phyloP scores from a whole-genome alignment of 1,140 invertebrate genomes.

The Thereuonema tuberculata region DNA sequence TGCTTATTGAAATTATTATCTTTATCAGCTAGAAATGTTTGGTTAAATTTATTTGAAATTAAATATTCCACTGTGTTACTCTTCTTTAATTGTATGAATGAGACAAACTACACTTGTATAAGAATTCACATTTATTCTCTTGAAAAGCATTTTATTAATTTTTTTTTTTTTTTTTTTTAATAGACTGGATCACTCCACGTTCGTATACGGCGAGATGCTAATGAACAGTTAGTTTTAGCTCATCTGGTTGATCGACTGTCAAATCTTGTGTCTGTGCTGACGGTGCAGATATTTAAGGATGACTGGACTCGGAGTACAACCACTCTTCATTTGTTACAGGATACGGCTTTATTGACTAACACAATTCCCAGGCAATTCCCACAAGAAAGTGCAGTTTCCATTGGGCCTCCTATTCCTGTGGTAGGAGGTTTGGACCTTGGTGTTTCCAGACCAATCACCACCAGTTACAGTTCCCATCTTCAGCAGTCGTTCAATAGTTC shows the following conservation, averaged over 20 bases:
- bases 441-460: neutral
- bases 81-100: neutral
- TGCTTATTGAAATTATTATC: too few species aligned
- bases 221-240: constrained; percentile 47
- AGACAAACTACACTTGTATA: constrained; percentile 18
- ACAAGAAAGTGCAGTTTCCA: neutral
- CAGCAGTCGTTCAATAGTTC: neutral
- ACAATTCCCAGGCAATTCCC: neutral
- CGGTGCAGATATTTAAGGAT: constrained; percentile 44
- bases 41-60: too few species aligned
- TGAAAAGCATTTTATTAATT: neutral
- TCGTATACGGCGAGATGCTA: constrained; percentile 45
- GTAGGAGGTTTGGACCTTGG: neutral
- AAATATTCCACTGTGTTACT: too few species aligned
- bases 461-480: neutral
- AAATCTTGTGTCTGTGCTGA: constrained; percentile 40
- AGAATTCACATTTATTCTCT: neutral
- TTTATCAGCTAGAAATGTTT: too few species aligned
- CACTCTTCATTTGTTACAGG: constrained; percentile 5
- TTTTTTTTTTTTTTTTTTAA: constrained; percentile 21
- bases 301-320: constrained; percentile 28
- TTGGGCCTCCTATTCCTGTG: neutral
- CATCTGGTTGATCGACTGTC: constrained; percentile 44
- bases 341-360: neutral
- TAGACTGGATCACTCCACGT: constrained; percentile 47